phyloP scores from a whole-genome alignment of 30 jellyfish, hydroid and myxozoan species.

The Catostylus mosaicus region DNA sequence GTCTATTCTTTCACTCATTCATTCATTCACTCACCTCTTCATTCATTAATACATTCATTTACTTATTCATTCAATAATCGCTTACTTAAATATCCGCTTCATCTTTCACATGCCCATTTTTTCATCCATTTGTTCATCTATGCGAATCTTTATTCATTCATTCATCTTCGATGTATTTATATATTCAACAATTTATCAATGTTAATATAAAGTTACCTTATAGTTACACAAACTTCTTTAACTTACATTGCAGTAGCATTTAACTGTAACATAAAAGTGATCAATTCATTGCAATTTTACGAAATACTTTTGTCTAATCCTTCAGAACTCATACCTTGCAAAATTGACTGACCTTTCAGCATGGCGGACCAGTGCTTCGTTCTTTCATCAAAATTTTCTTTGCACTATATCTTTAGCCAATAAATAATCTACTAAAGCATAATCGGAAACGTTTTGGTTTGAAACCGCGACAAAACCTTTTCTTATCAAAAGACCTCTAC shows the following conservation, averaged over 20 bases:
- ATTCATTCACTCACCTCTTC: neutral
- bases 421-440: neutral
- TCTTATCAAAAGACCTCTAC: too few relatives aligned
- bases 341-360: neutral
- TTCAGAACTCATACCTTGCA: neutral
- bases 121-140: neutral
- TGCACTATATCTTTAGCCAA: neutral
- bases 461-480: too few relatives aligned
- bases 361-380: neutral
- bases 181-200: neutral
- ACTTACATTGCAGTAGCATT: neutral
- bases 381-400: neutral
- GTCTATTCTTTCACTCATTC: neutral
- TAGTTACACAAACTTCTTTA: neutral
- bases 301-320: neutral
- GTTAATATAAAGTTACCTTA: neutral
- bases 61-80: neutral
- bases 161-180: neutral
- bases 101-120: too few relatives aligned
- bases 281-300: neutral
- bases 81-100: too few relatives aligned
- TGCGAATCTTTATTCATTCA: neutral
- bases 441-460: neutral
- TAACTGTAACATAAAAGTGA: neutral
- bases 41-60: neutral